phyloP scores from a whole-genome alignment of 2,113 vertebrate genomes.

The Platysteira castanea region DNA sequence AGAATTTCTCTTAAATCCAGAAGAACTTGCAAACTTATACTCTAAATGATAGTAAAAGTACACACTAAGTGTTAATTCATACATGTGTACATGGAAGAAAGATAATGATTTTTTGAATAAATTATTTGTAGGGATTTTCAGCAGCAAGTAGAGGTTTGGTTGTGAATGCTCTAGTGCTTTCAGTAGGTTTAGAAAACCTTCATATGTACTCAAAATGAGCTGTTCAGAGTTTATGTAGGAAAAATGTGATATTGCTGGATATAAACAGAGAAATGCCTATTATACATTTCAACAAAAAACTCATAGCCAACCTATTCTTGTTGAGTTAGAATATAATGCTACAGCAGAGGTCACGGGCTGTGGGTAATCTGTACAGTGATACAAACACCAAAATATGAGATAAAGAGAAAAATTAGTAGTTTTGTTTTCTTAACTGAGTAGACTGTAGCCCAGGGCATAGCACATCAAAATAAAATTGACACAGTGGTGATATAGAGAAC shows the following conservation, averaged over 20 bases:
- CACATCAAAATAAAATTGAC: background rate
- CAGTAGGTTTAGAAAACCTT: background rate
- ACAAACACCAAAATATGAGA: background rate
- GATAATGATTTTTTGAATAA: background rate
- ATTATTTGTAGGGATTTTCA: background rate
- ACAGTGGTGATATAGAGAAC: rapidly evolving
- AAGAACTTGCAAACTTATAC: background rate
- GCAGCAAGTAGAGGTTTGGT: background rate
- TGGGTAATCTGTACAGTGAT: background rate
- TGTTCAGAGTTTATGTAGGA: background rate
- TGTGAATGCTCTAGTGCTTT: background rate
- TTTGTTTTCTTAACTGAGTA: background rate
- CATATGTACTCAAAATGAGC: background rate
- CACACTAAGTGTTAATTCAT: background rate
- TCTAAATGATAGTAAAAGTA: background rate
- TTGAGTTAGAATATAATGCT: background rate
- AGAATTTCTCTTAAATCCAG: background rate
- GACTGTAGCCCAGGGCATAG: background rate
- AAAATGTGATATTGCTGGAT: background rate
- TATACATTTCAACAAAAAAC: background rate
- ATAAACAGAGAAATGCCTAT: background rate
- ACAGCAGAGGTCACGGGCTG: background rate
- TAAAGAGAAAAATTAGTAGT: background rate
- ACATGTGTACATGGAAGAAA: background rate
- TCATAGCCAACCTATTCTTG: background rate